Evolutionary conservation across 2,797 vertebrate species (phyloP), one percentile per base, ranked within the genome.

Genomic region (Petrocephalus schoutedeni): DNA sequence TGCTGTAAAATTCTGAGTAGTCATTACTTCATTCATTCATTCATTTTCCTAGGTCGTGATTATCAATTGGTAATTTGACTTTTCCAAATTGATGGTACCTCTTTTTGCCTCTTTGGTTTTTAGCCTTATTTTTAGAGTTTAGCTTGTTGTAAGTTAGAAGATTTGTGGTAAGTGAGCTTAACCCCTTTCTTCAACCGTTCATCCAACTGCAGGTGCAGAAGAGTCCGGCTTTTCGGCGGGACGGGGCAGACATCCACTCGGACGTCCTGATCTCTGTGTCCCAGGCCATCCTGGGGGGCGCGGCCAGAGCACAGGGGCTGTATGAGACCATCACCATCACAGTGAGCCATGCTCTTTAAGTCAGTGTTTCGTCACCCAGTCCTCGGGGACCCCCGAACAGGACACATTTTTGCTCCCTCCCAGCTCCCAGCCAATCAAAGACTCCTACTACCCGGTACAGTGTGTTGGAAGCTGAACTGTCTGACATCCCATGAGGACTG

Each of bases 231-330:
- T 99, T 99, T 93, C 95, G 96, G 94, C 96, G 98, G 89, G 97
- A 98, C 0, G 97, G 98, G 0, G 96, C 98, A 19, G 98, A 99
- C 87, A 94, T 99, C 93, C 98, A 99, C 91, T 99, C 98, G 0
- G 97, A 99, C 87, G 95, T 98, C 85, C 92, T 89, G 0, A 92
- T 99, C 89, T 98, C 98, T 0, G 90, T 99, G 91, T 98, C 98
- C 36, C 98, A 99, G 93, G 98, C 98, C 1, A 92, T 99, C 88
- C 95, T 99, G 54, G 98, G 98, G 1, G 98, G 98, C 53, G 97
- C 98, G 0, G 96, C 97, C 87, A 93, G 96, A 84, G 57, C 97
- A 0, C 98, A 97, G 87, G 98, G 98, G 89, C 95, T 99, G 32
- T 97, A 99, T 0, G 98, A 99, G 94, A 97, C 96, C 0, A 94